Base-by-base conservation (phyloP, 1,140 invertebrate species). In the Pissodes strobi region DNA sequence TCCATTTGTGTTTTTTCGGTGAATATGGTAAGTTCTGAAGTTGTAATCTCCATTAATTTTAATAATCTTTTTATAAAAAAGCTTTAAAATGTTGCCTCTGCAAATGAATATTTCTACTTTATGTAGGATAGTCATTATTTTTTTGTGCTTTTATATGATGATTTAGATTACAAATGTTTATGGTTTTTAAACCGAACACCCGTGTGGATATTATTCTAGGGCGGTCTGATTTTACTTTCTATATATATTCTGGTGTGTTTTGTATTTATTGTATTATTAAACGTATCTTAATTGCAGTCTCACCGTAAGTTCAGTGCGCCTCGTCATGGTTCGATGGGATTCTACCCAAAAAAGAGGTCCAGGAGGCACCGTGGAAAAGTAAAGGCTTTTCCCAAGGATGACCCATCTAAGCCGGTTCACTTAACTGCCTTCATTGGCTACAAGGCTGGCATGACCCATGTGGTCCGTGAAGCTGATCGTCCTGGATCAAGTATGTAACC, bases 321-420 rank as follows among this genome's bases (percentile, higher is more conserved):
- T 68, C 90, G 98, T 69, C 97, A 99, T 89, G 98, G 98, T 69
- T 98, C 95, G 52, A 97, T 99, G 93, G 97, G 95, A 72, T 99
- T 99, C 87, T 92, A 97, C 80, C 97, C 98, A 72, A 99, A 99
- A 82, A 99, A 99, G 82, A 87, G 98, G 70, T 91, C 93, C 61
- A 87, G 86, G 65, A 89, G 95, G 78, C 94, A 97, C 87, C 92
- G 96, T 84, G 98, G 98, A 74, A 98, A 98, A 81, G 93, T 97
- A 51, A 99, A 99, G 93, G 92, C 97, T 66, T 99, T 99, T 84
- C 98, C 98, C n/a, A 98, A 96, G 78, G 98, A 99, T 90, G 95
- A 99, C 78, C 84, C 89, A 17, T 88, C 80, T 68, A 99, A 99
- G 79, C 97, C 98, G 25, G 93, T 99, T 3, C 98, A 99, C 84